Percentiles rank a stretch among this genome's conserved stretches.
Conservation (phyloP, 2,113 vertebrate species). For the Notechis scutatus region DNA sequence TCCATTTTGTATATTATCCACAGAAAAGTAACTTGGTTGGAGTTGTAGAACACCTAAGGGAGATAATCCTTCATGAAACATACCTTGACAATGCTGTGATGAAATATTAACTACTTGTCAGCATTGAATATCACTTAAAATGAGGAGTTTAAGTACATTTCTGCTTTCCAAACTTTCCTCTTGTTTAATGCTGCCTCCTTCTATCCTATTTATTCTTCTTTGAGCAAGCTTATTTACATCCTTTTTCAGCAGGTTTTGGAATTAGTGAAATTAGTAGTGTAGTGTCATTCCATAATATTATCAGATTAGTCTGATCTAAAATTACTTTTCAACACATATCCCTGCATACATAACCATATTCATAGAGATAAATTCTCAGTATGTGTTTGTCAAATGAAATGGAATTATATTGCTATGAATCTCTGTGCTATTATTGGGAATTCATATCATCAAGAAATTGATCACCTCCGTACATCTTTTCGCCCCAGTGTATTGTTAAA, state of each 20-base stretch:
- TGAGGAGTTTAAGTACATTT: slow-evolving; percentile 26
- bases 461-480: neutral
- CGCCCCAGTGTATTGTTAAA: neutral
- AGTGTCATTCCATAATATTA: neutral
- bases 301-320: neutral
- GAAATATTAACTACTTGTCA: slow-evolving; percentile 34
- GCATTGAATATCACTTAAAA: slow-evolving; percentile 7
- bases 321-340: neutral
- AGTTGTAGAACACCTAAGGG: slow-evolving; percentile 11
- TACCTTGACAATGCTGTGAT: slow-evolving; percentile 42
- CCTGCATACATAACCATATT: neutral
- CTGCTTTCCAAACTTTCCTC: slow-evolving; percentile 27
- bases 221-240: neutral
- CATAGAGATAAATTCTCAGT: neutral
- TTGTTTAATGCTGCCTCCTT: slow-evolving; percentile 19
- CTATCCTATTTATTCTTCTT: slow-evolving; percentile 1
- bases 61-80: neutral
- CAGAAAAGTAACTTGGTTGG: neutral
- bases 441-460: neutral
- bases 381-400: neutral
- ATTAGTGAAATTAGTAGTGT: neutral
- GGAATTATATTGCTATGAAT: neutral
- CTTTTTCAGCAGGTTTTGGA: fast-evolving
- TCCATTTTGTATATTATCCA: slow-evolving; percentile 1
- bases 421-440: neutral